Conservation (phyloP, 37 sponge, comb jelly and placozoan species). For the Aphrocallistes beatrix region DNA sequence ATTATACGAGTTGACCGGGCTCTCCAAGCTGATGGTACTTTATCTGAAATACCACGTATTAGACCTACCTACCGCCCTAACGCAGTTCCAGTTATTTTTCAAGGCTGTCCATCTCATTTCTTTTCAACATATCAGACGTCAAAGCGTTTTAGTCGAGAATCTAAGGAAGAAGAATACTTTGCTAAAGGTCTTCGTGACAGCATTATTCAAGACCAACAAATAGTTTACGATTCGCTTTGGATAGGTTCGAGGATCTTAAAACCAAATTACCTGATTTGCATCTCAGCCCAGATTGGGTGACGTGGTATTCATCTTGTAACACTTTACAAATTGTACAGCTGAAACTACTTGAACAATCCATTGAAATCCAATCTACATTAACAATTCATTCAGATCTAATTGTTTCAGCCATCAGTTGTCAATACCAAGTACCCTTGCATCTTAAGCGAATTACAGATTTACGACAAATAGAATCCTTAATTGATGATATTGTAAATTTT, state of each 20-base stretch:
- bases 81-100: neutral
- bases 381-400: conserved; percentile 9
- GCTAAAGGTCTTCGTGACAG: neutral
- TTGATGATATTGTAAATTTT: neutral
- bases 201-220: neutral
- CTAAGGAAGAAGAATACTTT: neutral
- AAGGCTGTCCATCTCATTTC: neutral
- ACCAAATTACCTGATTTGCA: neutral
- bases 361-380: neutral
- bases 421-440: neutral
- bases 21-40: neutral
- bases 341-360: neutral
- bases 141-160: neutral
- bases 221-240: neutral
- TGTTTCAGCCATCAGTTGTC: neutral
- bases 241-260: neutral
- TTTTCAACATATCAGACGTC: neutral
- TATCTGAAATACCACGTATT: neutral
- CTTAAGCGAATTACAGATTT: neutral
- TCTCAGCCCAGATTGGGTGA: neutral
- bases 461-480: neutral
- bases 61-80: neutral
- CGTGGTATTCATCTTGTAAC: neutral
- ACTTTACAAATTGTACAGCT: neutral
- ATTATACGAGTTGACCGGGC: neutral